Evolutionary conservation across 1,140 invertebrate species (phyloP).

Genomic region (Centruroides vittatus): DNA sequence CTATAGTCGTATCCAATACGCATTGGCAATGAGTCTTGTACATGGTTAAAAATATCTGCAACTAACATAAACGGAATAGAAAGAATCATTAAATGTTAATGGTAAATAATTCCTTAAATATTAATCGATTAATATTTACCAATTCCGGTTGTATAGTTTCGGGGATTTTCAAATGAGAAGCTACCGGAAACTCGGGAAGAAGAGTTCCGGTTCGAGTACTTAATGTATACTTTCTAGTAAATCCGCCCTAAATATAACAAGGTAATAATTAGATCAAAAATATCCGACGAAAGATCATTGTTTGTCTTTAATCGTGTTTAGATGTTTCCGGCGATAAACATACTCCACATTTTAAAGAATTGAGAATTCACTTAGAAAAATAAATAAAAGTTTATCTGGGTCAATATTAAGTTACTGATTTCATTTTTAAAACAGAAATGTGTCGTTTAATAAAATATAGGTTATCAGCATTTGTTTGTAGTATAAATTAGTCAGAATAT

Average conservation of each 20-base stretch:
- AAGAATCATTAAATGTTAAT: not conserved
- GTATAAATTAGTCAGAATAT: too few species aligned
- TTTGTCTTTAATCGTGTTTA: too few species aligned
- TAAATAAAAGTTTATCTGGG: too few species aligned
- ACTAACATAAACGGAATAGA: not conserved
- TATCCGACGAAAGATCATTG: not conserved
- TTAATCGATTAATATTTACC: slow-evolving; percentile 1
- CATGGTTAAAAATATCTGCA: slow-evolving; percentile 8
- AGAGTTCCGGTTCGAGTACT: slow-evolving; percentile 5
- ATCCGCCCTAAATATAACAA: not conserved
- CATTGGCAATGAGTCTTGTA: slow-evolving; percentile 15
- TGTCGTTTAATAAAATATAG: too few species aligned
- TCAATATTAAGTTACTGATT: too few species aligned
- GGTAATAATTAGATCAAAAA: not conserved
- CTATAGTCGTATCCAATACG: slow-evolving; percentile 2
- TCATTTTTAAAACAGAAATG: too few species aligned
- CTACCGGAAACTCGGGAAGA: slow-evolving; percentile 5
- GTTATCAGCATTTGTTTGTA: too few species aligned
- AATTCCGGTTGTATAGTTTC: not conserved
- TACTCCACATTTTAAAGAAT: too few species aligned
- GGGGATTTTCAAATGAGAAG: not conserved
- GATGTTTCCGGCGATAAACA: too few species aligned
- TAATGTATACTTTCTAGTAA: not conserved
- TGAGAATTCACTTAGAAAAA: too few species aligned
- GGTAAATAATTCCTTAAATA: not conserved